Percentiles rank a stretch among this genome's conserved stretches.
Conservation (phyloP, 2,113 vertebrate species). For the Chrysochloris asiatica region DNA sequence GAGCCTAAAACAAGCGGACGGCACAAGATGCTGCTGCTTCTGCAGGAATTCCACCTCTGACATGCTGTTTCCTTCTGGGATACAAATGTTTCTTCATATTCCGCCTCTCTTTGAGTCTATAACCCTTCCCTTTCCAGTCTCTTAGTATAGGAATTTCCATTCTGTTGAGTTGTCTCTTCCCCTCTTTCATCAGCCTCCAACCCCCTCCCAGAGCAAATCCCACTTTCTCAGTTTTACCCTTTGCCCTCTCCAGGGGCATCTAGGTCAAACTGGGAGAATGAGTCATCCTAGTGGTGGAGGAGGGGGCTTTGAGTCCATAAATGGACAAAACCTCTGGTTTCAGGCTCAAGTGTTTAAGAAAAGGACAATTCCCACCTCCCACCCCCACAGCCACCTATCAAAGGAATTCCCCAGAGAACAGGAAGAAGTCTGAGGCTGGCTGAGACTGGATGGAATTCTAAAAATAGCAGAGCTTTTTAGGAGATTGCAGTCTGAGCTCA, state of each 20-base stretch:
- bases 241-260: background rate
- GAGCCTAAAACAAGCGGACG: too few species aligned
- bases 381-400: background rate
- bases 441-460: constrained; percentile 54
- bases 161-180: background rate
- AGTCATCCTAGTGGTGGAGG: constrained; percentile 33
- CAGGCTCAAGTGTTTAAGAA: background rate
- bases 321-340: constrained; percentile 55
- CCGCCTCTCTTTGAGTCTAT: background rate
- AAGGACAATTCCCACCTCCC: background rate
- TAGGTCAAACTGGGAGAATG: constrained; percentile 38
- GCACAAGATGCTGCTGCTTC: background rate
- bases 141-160: background rate
- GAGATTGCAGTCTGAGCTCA: constrained; percentile 70
- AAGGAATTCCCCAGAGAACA: constrained; percentile 72
- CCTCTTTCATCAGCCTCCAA: background rate
- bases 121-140: background rate
- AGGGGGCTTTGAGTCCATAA: constrained; percentile 67
- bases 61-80: background rate
- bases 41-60: background rate
- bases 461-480: constrained; percentile 58
- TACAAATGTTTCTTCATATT: background rate
- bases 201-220: background rate
- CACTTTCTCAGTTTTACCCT: background rate
- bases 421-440: background rate